Evolutionary conservation across 2,113 vertebrate species (phyloP), one percentile per base, ranked within the genome.

Genomic region (Glaucidium brasilianum): DNA sequence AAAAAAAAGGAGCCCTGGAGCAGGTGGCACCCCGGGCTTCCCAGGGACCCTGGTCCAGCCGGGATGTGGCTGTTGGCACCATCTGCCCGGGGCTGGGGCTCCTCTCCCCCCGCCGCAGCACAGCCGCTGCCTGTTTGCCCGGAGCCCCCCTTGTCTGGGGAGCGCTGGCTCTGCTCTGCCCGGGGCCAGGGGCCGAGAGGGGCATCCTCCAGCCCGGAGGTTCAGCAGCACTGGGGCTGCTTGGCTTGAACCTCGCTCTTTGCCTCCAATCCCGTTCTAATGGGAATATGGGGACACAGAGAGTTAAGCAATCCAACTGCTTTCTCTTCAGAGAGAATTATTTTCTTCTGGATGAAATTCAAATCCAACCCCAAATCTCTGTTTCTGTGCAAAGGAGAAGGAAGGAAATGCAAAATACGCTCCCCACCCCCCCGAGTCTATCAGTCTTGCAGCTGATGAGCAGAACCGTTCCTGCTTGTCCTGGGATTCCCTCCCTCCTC

Each of bases 401-500:
- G 76, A 43, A 80, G 60, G 76, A 93, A 81, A 95, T 45, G 84
- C 77, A 80, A 67, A 87, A 12, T 14, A 11, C 9, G 7, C 45
- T 89, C 83, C 73, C 88, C 95, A 56, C 53, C 86, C 88, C 45
- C 53, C 79, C 12, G 5, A 52, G 86, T 95, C 96, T 92, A 20
- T 82, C 91, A 69, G 95, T 32, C 75, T 92, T 80, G 68, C 84
- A 66, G 85, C 90, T 90, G 93, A 91, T 94, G 90, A 89, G 52
- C 76, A 81, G 83, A 91, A 53, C 45, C 59, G 8, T 25, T 66
- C 76, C 88, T 68, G 82, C 60, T 85, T 1, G 0, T 72, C 75
- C 90, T 55, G 95, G 90, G 87, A 89, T 94, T 96, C 86, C 95
- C 84, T 80, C 84, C 53, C 63, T 96, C 37, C 78, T 60, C 35